A percentile compares a stretch with the other conserved stretches of the same genome.
These are phyloP conservation scores for Cheilosia impressa DNA, from an alignment of 2,888 invertebrate genomes.

Conservation along the genomic window DNA sequence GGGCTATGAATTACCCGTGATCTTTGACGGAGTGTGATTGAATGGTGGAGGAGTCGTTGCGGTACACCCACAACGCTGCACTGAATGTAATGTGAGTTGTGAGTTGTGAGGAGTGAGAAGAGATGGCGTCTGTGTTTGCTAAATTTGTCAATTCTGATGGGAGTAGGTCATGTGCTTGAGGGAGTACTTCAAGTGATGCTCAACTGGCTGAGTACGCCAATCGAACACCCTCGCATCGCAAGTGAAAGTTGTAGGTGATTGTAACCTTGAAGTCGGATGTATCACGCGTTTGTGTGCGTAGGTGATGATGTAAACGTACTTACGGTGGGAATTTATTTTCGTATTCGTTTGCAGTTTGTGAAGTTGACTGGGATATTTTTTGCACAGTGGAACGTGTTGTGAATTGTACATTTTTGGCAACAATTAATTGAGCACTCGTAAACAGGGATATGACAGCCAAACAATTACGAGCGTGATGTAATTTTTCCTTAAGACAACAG, in stretches of 20 bases:
- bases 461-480: too few species aligned
- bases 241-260: conserved; percentile 36
- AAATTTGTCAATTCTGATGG: conserved; percentile 46
- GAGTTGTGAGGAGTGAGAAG: neutral
- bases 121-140: conserved; percentile 37
- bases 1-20: conserved; percentile 50
- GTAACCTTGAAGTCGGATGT: conserved; percentile 30
- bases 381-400: neutral
- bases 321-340: conserved; percentile 17
- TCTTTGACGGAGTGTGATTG: conserved; percentile 50
- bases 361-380: conserved; percentile 1
- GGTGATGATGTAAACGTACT: conserved; percentile 17
- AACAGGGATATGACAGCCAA: neutral
- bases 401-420: neutral
- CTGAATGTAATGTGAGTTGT: conserved; percentile 4
- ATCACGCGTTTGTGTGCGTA: conserved; percentile 3
- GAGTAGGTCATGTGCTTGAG: conserved; percentile 42
- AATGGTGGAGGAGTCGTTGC: conserved; percentile 23
- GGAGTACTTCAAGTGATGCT: conserved; percentile 37
- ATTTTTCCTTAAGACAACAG: neutral
- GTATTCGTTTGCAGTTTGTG: neutral
- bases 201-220: conserved; percentile 18
- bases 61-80: conserved; percentile 6
- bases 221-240: conserved; percentile 43
- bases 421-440: too few species aligned